phyloP scores from a whole-genome alignment of 2,797 vertebrate species.

The Phataginus tetradactyla region DNA sequence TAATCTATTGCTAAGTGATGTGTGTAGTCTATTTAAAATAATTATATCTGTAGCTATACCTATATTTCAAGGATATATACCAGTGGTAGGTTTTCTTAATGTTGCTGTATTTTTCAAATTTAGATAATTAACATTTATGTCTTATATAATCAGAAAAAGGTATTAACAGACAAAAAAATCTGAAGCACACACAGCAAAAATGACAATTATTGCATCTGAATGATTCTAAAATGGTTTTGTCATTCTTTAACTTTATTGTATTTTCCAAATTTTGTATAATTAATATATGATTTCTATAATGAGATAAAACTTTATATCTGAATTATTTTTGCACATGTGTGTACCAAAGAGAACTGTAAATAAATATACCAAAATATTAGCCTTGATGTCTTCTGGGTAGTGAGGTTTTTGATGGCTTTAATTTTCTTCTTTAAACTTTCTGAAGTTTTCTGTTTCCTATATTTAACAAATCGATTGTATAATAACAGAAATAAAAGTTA shows the following conservation, averaged over 20 bases:
- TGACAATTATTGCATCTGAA: neutral
- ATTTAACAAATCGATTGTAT: neutral
- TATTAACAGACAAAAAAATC: neutral
- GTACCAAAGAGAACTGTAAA: neutral
- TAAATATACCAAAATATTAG: neutral
- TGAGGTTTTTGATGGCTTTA: neutral
- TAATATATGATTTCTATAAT: neutral
- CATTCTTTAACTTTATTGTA: neutral
- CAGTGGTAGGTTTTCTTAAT: neutral
- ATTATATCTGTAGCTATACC: neutral
- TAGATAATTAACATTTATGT: neutral
- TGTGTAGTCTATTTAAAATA: neutral
- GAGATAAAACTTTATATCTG: neutral
- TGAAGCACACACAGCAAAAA: neutral
- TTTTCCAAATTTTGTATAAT: neutral
- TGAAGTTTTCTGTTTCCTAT: neutral
- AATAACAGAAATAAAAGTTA: neutral
- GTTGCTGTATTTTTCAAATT: neutral
- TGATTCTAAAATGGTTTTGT: neutral
- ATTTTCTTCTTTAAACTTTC: constrained; percentile 7
- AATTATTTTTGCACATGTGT: neutral
- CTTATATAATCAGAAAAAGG: neutral
- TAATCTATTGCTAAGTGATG: neutral
- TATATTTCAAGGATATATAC: neutral
- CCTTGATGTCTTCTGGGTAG: neutral